Percentiles rank a stretch among this genome's conserved stretches.
Evolutionary conservation across 2,113 vertebrate genomes (phyloP).

Genomic region (Chelonoidis abingdonii): DNA sequence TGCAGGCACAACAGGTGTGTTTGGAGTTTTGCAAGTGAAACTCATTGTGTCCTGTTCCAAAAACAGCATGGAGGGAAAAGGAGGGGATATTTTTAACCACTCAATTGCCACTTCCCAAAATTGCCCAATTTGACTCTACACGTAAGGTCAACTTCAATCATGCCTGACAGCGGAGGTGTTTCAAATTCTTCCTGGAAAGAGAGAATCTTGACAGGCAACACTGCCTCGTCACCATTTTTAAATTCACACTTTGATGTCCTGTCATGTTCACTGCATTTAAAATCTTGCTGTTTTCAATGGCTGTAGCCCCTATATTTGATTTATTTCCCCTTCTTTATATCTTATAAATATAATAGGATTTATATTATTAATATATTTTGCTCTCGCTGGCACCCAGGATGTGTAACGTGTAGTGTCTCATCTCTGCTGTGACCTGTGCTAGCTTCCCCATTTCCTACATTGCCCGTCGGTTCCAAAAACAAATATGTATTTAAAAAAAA

Average conservation of each 20-base stretch:
- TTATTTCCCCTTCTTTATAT: not conserved
- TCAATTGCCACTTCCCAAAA: not conserved
- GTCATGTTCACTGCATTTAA: not conserved
- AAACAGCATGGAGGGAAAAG: accelerated
- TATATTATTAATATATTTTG: no score
- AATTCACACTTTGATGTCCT: not conserved
- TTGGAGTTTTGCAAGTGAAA: not conserved
- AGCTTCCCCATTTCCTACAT: no score
- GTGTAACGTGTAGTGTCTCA: no score
- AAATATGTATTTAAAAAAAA: no score
- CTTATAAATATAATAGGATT: not conserved
- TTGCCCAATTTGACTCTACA: not conserved
- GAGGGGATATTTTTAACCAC: not conserved
- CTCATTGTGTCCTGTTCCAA: accelerated
- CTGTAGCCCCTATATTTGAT: not conserved
- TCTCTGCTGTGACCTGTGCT: no score
- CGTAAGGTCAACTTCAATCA: not conserved
- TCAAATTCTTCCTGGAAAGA: slow-evolving; percentile 57
- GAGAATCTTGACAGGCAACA: slow-evolving; percentile 52
- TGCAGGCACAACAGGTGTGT: not conserved
- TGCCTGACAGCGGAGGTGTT: slow-evolving; percentile 19
- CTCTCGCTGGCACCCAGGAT: no score
- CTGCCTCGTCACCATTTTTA: not conserved
- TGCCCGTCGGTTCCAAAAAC: no score
- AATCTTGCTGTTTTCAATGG: not conserved